Evolutionary conservation across 2,113 vertebrate genomes (phyloP).

Genomic region (Azemiops feae): DNA sequence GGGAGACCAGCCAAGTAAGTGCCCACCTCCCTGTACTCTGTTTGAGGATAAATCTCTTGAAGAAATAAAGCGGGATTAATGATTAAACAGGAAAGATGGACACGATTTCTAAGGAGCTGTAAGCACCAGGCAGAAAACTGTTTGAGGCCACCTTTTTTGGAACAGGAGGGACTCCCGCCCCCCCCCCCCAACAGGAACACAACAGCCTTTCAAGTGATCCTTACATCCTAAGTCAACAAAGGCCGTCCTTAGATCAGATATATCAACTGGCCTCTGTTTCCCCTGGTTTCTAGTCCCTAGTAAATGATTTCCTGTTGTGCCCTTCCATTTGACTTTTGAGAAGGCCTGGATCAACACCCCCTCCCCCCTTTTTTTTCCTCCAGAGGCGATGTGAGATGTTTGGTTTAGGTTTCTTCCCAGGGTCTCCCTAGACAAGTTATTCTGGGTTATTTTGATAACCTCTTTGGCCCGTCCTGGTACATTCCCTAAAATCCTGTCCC

Average conservation of each 20-base stretch:
- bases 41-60: constrained; percentile 67
- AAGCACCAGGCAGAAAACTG: constrained; percentile 50
- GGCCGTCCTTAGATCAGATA: constrained; percentile 8
- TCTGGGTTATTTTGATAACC: not conserved
- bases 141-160: constrained; percentile 42
- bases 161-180: not conserved
- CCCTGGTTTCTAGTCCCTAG: not conserved
- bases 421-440: not conserved
- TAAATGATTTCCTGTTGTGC: not conserved
- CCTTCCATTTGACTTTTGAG: not conserved
- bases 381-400: not conserved
- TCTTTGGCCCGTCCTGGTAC: not conserved
- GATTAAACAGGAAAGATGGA: constrained; percentile 73
- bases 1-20: constrained; percentile 62
- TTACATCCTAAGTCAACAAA: constrained; percentile 38
- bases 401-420: not conserved
- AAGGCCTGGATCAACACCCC: not conserved
- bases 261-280: not conserved
- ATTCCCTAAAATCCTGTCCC: not conserved
- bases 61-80: constrained; percentile 68
- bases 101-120: constrained; percentile 62
- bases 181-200: not conserved
- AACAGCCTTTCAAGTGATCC: constrained; percentile 44
- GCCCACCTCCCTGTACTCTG: constrained; percentile 69
- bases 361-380: too few relatives aligned